Conservation (phyloP, 2,797 vertebrate genomes). For the Varecia variegata region DNA sequence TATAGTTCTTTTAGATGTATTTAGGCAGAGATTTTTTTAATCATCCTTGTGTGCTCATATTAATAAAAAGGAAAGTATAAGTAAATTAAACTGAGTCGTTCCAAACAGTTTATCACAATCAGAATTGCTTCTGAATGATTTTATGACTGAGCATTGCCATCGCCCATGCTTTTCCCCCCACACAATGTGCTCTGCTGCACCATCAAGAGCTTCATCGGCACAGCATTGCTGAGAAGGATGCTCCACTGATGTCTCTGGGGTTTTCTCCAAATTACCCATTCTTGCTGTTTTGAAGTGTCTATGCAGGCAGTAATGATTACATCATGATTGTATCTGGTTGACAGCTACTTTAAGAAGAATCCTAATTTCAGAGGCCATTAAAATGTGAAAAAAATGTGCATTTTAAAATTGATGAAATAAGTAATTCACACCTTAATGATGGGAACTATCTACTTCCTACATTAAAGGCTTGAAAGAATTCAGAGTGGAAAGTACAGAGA, state of each 20-base stretch:
- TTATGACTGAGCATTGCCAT: not conserved
- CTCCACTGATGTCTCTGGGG: not conserved
- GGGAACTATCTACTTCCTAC: not conserved
- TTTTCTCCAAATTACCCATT: not conserved
- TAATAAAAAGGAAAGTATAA: not conserved
- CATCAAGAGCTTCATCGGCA: not conserved
- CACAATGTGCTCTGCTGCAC: no score
- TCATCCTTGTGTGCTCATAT: not conserved
- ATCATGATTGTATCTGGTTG: not conserved
- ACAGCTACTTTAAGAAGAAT: slow-evolving; percentile 15
- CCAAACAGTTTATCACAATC: not conserved
- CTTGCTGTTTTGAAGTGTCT: not conserved
- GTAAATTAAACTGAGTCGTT: not conserved
- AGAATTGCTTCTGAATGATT: not conserved
- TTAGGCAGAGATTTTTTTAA: not conserved
- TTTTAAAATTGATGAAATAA: slow-evolving; percentile 37
- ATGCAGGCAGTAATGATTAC: not conserved
- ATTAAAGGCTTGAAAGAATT: not conserved
- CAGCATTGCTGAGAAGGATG: not conserved
- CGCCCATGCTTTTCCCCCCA: no score
- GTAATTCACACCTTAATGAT: slow-evolving; percentile 20
- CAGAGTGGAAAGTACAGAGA: not conserved
- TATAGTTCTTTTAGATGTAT: not conserved
- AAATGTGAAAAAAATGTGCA: not conserved
- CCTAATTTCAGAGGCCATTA: slow-evolving; percentile 16